These are phyloP conservation scores for Macrosteles quadrilineatus DNA, from an alignment of 1,140 invertebrate species.

Conservation along the genomic window DNA sequence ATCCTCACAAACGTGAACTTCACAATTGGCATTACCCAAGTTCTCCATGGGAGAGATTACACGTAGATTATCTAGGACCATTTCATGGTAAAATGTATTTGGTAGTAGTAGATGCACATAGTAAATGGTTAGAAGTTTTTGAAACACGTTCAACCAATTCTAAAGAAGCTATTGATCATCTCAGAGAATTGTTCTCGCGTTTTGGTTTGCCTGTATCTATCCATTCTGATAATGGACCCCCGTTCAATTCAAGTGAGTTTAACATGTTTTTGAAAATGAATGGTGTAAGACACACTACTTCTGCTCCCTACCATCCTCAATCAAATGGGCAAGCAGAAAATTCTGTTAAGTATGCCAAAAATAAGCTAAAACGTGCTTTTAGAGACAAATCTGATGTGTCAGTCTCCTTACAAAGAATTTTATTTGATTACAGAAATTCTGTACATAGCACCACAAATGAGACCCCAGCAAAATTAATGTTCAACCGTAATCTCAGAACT, in stretches of 20 bases:
- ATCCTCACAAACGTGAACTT: not conserved
- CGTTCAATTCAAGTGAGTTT: slow-evolving; percentile 32
- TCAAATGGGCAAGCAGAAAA: no score
- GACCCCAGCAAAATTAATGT: slow-evolving; percentile 10
- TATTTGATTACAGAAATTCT: slow-evolving; percentile 16
- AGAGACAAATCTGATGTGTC: not conserved
- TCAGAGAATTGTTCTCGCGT: not conserved
- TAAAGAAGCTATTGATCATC: not conserved
- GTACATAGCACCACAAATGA: slow-evolving; percentile 5
- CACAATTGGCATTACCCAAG: slow-evolving; percentile 3
- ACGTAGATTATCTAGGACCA: slow-evolving; percentile 17
- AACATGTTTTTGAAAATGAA: slow-evolving; percentile 45
- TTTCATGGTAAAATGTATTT: slow-evolving; percentile 10
- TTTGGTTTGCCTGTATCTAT: not conserved
- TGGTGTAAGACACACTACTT: slow-evolving; percentile 42
- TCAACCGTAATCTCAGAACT: not conserved
- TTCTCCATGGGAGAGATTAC: slow-evolving; percentile 1
- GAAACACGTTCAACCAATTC: not conserved
- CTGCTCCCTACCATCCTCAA: no score
- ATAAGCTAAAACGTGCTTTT: slow-evolving; percentile 1
- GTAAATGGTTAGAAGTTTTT: slow-evolving; percentile 25
- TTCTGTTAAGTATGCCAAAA: slow-evolving; percentile 43
- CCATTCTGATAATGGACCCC: not conserved
- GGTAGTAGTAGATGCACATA: slow-evolving; percentile 25
- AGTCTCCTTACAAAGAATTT: not conserved